Conservation (phyloP, 2,888 invertebrate species). For the Drosophila eohydei region DNA sequence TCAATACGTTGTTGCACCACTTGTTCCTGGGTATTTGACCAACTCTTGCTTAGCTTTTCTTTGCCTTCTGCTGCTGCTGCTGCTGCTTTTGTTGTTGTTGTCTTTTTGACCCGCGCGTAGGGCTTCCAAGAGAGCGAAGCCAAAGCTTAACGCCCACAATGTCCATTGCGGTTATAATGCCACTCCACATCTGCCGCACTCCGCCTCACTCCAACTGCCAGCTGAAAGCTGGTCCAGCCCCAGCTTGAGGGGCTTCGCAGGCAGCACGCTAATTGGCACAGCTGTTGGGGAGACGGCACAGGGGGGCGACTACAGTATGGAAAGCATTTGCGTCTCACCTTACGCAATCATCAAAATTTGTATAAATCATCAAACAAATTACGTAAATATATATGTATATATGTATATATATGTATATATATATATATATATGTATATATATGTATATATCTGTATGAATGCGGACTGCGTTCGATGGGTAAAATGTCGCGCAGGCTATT, state of each 20-base stretch:
- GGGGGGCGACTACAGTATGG: slow-evolving; percentile 23
- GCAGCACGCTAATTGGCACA: slow-evolving; percentile 5
- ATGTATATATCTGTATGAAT: neutral
- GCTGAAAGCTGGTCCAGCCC: slow-evolving; percentile 10
- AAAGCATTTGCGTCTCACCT: slow-evolving; percentile 36
- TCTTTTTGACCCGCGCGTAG: slow-evolving; percentile 18
- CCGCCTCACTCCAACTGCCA: neutral
- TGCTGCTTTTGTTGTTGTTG: slow-evolving; percentile 9
- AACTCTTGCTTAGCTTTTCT: neutral
- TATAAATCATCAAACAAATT: slow-evolving; percentile 73
- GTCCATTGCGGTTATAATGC: slow-evolving; percentile 44
- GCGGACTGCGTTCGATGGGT: slow-evolving; percentile 40
- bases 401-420: neutral
- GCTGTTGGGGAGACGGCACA: neutral
- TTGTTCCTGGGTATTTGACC: neutral
- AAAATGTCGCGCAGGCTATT: slow-evolving; percentile 55
- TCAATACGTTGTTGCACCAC: slow-evolving; percentile 2
- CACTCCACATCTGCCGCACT: neutral
- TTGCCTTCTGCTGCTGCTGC: neutral
- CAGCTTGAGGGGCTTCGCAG: slow-evolving; percentile 55
- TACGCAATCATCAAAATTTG: slow-evolving; percentile 45
- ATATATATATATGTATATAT: neutral
- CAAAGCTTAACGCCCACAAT: slow-evolving; percentile 24
- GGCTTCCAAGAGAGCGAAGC: slow-evolving; percentile 44
- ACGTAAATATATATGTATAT: slow-evolving; percentile 32